Conservation (phyloP, 23 tunicate genomes). For the Corella eumyota region DNA sequence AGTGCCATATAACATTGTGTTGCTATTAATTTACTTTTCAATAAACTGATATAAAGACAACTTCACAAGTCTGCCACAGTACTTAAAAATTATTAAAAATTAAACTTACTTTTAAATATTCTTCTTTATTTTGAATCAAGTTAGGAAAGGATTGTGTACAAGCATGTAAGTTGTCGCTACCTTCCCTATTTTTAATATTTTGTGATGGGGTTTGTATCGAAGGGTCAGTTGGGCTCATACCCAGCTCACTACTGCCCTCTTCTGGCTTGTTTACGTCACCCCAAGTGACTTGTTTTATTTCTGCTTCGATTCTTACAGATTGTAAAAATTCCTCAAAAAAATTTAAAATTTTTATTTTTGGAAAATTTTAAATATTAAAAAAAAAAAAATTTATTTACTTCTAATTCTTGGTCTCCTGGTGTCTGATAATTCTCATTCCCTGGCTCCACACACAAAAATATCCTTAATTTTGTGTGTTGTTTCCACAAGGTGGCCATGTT, state of each 20-base stretch:
- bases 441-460: conserved; percentile 44
- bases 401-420: conserved; percentile 38
- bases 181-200: conserved; percentile 1
- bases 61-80: too few species aligned
- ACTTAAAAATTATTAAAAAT: too few species aligned
- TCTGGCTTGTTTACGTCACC: conserved; percentile 15
- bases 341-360: not conserved
- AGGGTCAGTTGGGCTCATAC: conserved; percentile 4
- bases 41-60: too few species aligned
- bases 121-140: too few species aligned
- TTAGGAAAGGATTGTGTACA: too few species aligned
- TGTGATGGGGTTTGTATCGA: conserved; percentile 6
- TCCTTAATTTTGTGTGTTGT: conserved; percentile 56
- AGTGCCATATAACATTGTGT: too few species aligned
- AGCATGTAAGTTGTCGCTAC: conserved; percentile 18
- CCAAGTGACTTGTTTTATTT: conserved; percentile 54
- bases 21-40: too few species aligned
- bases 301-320: conserved; percentile 78
- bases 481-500: conserved; percentile 92
- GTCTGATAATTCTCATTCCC: conserved; percentile 6
- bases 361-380: not conserved
- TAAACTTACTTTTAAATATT: too few species aligned
- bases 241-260: not conserved
- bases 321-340: conserved; percentile 58
- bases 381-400: conserved; percentile 5